Base-by-base conservation (phyloP, 2,113 vertebrate genomes). In the Seriola rivoliana region DNA sequence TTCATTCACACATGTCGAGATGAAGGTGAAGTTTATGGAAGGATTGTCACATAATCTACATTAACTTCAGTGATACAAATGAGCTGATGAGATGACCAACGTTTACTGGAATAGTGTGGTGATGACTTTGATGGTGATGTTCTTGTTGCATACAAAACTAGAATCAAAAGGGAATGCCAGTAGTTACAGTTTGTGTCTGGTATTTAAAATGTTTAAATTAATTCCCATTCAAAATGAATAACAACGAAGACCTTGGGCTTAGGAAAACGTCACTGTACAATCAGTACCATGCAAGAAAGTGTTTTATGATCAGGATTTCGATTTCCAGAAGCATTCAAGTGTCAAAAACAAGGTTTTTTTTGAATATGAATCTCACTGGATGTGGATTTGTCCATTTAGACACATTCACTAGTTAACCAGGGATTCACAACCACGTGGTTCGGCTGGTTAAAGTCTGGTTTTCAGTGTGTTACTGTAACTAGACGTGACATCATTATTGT, bases 1-100 rank as follows among this genome's bases (percentile, higher is more conserved):
- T 76, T 77, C 48, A 38, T 68, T 82, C 29, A 60, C 11, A 63
- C 44, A 64, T 64, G 38, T 63, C 19, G 40, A 54, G 1, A 36
- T 42, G 59, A 34, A 66, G 36, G 59, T 84, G 21, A 75, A 68
- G 16, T 36, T 69, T 66, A 83, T 76, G 71, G 38, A 75, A 80
- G 4, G 86, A 93, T 91, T 93, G 87, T 93, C 91, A 90, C 73
- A 82, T 66, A 77, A 63, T 87, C 36, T 79, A 89, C 63, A 72
- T 68, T 73, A 29, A 81, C 60, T 85, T 75, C 10, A 71, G 78
- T 81, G 78, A 88, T 66, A 69, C 14, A 60, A 82, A 71, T 19
- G 40, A 29, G 74, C 23, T 32, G 60, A 78, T 54, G 48, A 34
- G 67, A 58, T 75, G 42, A 40, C 16, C 76, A 25, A 66, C 5